Conservation (phyloP, 2,113 vertebrate genomes). For the Damaliscus lunatus region DNA sequence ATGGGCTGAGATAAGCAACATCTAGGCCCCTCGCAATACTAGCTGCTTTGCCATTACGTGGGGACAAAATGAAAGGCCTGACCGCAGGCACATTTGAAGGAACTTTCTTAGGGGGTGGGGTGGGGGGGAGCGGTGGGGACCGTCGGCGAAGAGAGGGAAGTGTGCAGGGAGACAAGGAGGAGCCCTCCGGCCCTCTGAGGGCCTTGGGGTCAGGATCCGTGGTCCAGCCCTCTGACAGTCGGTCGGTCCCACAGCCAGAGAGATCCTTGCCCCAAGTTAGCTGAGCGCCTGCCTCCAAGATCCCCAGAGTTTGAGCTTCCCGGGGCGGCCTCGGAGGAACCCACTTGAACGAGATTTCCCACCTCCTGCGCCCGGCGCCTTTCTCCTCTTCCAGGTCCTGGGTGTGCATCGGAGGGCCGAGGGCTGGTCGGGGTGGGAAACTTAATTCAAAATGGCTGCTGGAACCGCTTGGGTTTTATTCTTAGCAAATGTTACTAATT, state of each 20-base stretch:
- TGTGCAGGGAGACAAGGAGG: background rate
- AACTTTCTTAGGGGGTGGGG: constrained; percentile 38
- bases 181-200: background rate
- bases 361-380: background rate
- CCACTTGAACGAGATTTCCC: background rate
- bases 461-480: constrained; percentile 77
- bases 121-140: background rate
- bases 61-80: constrained; percentile 52
- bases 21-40: constrained; percentile 57
- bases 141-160: background rate
- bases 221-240: constrained; percentile 5
- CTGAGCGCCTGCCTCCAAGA: constrained; percentile 30
- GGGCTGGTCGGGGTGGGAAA: constrained; percentile 68
- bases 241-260: background rate
- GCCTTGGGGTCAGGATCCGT: background rate
- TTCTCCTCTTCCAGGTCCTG: background rate
- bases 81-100: background rate
- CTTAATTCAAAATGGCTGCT: constrained; percentile 85
- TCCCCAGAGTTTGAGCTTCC: background rate
- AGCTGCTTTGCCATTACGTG: constrained; percentile 6
- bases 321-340: background rate
- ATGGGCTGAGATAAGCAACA: constrained; percentile 55
- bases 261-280: constrained; percentile 47
- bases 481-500: constrained; percentile 72
- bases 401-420: background rate